Base-by-base conservation (phyloP, 2,888 invertebrate species). In the Dasysyrphus tricinctus region DNA sequence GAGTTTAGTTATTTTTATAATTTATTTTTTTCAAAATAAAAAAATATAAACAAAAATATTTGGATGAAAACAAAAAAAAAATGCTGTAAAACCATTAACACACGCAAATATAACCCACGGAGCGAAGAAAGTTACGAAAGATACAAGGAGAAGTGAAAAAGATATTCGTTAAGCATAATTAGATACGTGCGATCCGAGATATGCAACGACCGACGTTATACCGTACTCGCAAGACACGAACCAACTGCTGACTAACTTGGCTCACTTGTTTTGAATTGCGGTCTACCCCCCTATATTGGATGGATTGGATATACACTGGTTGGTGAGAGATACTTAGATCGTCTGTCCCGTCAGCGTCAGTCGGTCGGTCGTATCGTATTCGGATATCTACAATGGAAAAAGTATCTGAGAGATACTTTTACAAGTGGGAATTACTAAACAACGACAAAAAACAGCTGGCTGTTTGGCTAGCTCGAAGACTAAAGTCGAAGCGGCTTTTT, bases 181-280 rank as follows among this genome's bases (percentile, higher is more conserved):
- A 75, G 49, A 72, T 84, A 76, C 72, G 61, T 67, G 67, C 42
- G 61, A 75, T 72, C 63, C 67, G 77, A 72, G 77, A 72, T 44
- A 77, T 69, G 63, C 59, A 51, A 32, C 59, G 61, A 63, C 74
- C 59, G 61, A 63, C 74, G 83, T 80, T 87, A 88, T 86, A 84
- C 82, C 84, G 83, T 84, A 84, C 84, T 86, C 87, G 88, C 88
- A 56, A 84, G 88, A 87, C 89, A 88, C 89, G 88, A 89, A 88
- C 86, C 89, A 89, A 89, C 88, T 88, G 87, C 88, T 88, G 87
- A 89, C 89, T 89, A 88, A 88, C 88, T 88, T 81, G 86, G 88
- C 88, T 88, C 88, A 88, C 89, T 89, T 88, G 88, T 82, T 88
- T 88, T 82, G 75, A 84, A 81, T 86, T 88, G 88, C 76, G 88